Evolutionary conservation across 2,797 vertebrate species (phyloP).

Genomic region (Squalus acanthias): DNA sequence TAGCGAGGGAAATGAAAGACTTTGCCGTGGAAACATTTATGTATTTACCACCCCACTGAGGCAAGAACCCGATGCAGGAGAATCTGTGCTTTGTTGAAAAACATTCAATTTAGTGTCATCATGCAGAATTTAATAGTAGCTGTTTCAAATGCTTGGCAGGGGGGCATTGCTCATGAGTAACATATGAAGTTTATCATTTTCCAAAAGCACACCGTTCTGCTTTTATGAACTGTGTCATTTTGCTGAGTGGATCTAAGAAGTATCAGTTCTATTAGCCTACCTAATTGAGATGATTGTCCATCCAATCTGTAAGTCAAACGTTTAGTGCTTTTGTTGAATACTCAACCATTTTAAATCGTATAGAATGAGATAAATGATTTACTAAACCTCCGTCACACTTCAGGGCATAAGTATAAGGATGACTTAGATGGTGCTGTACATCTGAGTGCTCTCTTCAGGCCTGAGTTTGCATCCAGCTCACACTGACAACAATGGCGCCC

Average conservation of each 20-base stretch:
- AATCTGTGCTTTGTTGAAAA: background rate
- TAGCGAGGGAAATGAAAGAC: background rate
- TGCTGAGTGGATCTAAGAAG: background rate
- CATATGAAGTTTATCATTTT: background rate
- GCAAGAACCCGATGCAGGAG: background rate
- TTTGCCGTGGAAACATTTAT: background rate
- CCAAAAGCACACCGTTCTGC: background rate
- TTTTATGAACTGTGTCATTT: background rate
- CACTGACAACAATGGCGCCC: background rate
- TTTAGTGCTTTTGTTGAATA: background rate
- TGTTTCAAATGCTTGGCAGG: background rate
- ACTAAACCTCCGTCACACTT: background rate
- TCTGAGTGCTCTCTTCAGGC: background rate
- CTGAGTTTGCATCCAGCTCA: background rate
- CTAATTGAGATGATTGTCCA: background rate
- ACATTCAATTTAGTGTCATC: conserved; percentile 12
- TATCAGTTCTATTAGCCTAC: background rate
- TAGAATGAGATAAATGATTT: background rate
- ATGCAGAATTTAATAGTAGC: background rate
- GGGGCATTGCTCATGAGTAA: background rate
- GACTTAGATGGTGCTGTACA: background rate
- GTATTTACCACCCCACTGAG: background rate
- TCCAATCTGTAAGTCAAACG: background rate
- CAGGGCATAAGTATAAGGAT: background rate
- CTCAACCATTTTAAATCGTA: background rate